Evolutionary conservation across 2,888 invertebrate species (phyloP), one percentile per base, ranked within the genome.

Genomic region (Meiosimyza platycephala): DNA sequence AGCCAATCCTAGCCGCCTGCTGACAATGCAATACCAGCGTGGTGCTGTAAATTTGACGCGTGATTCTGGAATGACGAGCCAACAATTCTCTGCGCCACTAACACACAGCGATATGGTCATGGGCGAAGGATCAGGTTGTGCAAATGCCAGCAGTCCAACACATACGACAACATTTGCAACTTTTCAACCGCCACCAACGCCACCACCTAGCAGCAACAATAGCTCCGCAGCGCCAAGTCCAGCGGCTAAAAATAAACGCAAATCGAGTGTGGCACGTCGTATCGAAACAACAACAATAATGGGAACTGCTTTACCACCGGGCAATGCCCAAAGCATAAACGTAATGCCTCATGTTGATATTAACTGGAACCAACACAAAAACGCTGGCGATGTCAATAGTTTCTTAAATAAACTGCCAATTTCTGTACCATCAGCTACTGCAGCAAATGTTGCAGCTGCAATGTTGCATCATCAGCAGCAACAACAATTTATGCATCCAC

Each of bases 201-300:
- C 79, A 9, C 76, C 78, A 28, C 77, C 78, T 5, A 78, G 76
- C 2, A 78, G 79, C 54, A 80, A 76, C 51, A 78, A 76, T 40
- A 78, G 76, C 11, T 74, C 66, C 6, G 54, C 52, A 5, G 40
- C 64, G 16, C 11, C 76, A 28, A 48, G 18, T 15, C 47, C 57
- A 3, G 15, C 59, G n/a, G 6, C 68, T 13, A 78, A 79, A 54
- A 78, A 78, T 70, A 77, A 79, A 1, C 78, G 84, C 15, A 83
- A 84, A 70, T 75, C 78, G 1, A 77, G 76, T 13, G 77, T 75
- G 55, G 78, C 82, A 0, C 79, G 79, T 0, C 81, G 78, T 22
- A 78, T 80, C 6, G 79, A 79, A 55, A 76, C 77, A 15, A 60
- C 75, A 28, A 55, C 48, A 18, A 47, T 18, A 50, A 40, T 28